A percentile compares a stretch with the other conserved stretches of the same genome.
These are phyloP conservation scores for Macropodus opercularis DNA, from an alignment of 2,797 vertebrate genomes.

Conservation along the genomic window DNA sequence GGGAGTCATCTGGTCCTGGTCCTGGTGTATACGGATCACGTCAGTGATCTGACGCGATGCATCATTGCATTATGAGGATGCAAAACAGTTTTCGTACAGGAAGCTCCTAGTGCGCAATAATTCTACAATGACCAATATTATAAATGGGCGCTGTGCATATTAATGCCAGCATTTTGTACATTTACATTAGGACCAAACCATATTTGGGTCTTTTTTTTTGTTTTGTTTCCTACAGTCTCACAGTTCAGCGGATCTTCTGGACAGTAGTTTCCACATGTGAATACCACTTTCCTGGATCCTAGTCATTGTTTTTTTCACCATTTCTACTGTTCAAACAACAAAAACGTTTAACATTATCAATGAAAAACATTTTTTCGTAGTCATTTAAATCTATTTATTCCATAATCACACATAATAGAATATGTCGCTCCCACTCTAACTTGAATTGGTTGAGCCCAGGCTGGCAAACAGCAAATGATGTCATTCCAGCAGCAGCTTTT, in stretches of 20 bases:
- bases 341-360: slow-evolving; percentile 27
- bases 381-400: slow-evolving; percentile 48
- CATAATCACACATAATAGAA: slow-evolving; percentile 29
- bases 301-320: background rate
- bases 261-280: slow-evolving; percentile 3
- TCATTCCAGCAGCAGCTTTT: slow-evolving; percentile 27
- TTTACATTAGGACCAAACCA: too few relatives aligned
- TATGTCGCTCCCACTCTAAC: slow-evolving; percentile 16
- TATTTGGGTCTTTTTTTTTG: too few relatives aligned
- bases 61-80: too few relatives aligned
- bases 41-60: too few relatives aligned
- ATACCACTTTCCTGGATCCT: slow-evolving; percentile 8
- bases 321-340: slow-evolving; percentile 18
- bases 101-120: too few relatives aligned
- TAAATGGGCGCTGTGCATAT: too few relatives aligned
- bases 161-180: too few relatives aligned
- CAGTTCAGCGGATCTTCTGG: slow-evolving; percentile 1
- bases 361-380: slow-evolving; percentile 29
- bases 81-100: too few relatives aligned
- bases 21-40: too few relatives aligned
- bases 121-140: too few relatives aligned
- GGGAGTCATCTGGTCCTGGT: too few relatives aligned
- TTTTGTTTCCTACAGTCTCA: background rate
- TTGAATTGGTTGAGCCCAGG: slow-evolving; percentile 26
- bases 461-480: slow-evolving; percentile 39